Percentiles rank a stretch among this genome's conserved stretches.
Evolutionary conservation across 2,113 vertebrate species (phyloP).

Genomic region (Anarrhichthys ocellatus): DNA sequence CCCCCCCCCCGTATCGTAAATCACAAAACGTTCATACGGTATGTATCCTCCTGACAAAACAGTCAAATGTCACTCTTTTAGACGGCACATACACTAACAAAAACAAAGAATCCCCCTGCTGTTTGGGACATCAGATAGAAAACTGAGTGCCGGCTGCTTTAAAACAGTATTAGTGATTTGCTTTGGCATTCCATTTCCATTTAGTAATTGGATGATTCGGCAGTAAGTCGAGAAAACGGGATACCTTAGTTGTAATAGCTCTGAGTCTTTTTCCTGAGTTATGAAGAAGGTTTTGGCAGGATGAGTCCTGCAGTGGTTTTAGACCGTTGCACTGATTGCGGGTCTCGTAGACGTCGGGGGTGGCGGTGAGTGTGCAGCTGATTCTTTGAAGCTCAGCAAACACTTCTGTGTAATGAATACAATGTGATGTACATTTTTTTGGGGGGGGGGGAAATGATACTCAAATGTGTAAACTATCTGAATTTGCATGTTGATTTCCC

Average conservation of each 20-base stretch:
- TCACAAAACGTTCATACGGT: neutral
- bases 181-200: neutral
- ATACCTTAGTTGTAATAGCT: neutral
- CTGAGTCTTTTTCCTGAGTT: neutral
- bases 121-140: neutral
- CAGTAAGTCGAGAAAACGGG: neutral
- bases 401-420: neutral
- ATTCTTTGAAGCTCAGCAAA: neutral
- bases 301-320: neutral
- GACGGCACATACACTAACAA: neutral
- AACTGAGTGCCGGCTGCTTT: neutral
- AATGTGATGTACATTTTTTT: neutral
- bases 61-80: neutral
- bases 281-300: neutral
- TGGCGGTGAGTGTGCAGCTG: neutral
- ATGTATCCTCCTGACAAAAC: neutral
- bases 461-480: neutral
- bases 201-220: neutral
- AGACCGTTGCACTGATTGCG: neutral
- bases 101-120: neutral
- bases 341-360: neutral
- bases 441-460: neutral
- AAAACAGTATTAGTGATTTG: neutral
- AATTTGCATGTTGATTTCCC: slow-evolving; percentile 50
- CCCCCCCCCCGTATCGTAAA: neutral